Conservation (phyloP, 2,888 invertebrate species). For the Siphlonurus alternatus region DNA sequence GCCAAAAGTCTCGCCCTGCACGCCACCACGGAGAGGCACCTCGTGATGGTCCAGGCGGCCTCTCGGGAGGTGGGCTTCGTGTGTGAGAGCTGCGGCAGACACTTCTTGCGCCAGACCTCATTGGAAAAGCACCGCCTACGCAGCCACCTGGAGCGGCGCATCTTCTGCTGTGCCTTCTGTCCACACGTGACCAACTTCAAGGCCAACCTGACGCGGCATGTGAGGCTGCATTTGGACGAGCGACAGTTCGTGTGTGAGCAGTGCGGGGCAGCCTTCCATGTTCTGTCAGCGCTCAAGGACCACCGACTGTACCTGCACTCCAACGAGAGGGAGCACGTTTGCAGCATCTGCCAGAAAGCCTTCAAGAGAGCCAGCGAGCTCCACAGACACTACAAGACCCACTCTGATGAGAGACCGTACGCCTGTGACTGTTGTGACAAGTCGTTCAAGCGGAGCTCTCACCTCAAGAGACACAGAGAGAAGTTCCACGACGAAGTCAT, state of each 20-base stretch:
- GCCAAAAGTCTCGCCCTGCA: neutral
- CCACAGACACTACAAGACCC: slow-evolving; percentile 1
- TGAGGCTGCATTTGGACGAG: slow-evolving; percentile 21
- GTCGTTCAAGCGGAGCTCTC: slow-evolving; percentile 5
- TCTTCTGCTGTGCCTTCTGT: neutral
- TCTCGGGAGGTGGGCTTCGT: neutral
- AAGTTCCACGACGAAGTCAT: neutral
- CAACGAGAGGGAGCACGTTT: slow-evolving; percentile 20
- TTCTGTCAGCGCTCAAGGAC: slow-evolving; percentile 23
- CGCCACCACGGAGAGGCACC: neutral
- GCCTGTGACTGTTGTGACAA: slow-evolving; percentile 4
- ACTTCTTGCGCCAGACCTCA: neutral
- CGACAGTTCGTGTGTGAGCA: slow-evolving; percentile 25
- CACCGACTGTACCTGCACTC: slow-evolving; percentile 25
- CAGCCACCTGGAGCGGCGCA: neutral
- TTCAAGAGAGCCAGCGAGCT: slow-evolving; percentile 7
- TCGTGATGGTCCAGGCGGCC: neutral
- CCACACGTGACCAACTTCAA: slow-evolving; percentile 17
- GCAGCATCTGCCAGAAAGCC: slow-evolving; percentile 12
- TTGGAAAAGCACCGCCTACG: neutral
- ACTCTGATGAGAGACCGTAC: slow-evolving; percentile 6
- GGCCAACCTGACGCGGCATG: slow-evolving; percentile 23
- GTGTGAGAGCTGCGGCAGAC: neutral
- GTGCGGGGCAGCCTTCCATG: slow-evolving; percentile 25
- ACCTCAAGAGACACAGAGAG: slow-evolving; percentile 7